These are phyloP conservation scores for Argyresthia albistria DNA, from an alignment of 2,888 invertebrate genomes.

Conservation along the genomic window DNA sequence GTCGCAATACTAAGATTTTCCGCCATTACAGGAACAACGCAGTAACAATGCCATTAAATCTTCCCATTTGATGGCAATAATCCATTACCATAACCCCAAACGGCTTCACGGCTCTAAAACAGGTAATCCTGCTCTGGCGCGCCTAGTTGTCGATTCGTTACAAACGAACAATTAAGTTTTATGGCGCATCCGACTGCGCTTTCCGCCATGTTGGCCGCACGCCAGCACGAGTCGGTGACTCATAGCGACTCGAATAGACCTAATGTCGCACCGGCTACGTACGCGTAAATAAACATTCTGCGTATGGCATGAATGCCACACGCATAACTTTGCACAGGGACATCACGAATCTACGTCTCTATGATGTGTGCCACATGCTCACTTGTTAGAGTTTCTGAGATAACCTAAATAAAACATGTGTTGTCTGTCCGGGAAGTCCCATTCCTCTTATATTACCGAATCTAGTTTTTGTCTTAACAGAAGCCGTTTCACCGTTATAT, in stretches of 20 bases:
- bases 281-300: slow-evolving; percentile 17
- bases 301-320: not conserved
- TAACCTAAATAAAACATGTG: too few relatives aligned
- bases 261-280: slow-evolving; percentile 10
- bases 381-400: too few relatives aligned
- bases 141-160: slow-evolving; percentile 19
- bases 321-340: too few relatives aligned
- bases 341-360: too few relatives aligned
- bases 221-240: slow-evolving; percentile 42
- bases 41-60: not conserved
- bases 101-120: not conserved
- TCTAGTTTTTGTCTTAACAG: too few relatives aligned
- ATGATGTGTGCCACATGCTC: too few relatives aligned
- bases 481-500: too few relatives aligned
- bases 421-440: too few relatives aligned
- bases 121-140: not conserved
- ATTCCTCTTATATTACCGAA: too few relatives aligned
- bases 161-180: slow-evolving; percentile 42
- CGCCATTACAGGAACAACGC: not conserved
- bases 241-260: slow-evolving; percentile 28
- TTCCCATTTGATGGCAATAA: too few relatives aligned
- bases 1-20: not conserved
- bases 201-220: slow-evolving; percentile 34
- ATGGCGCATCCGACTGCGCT: slow-evolving; percentile 37
- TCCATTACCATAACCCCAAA: too few relatives aligned